phyloP scores from a whole-genome alignment of 1,140 invertebrate species.

The Aethina tumida region DNA sequence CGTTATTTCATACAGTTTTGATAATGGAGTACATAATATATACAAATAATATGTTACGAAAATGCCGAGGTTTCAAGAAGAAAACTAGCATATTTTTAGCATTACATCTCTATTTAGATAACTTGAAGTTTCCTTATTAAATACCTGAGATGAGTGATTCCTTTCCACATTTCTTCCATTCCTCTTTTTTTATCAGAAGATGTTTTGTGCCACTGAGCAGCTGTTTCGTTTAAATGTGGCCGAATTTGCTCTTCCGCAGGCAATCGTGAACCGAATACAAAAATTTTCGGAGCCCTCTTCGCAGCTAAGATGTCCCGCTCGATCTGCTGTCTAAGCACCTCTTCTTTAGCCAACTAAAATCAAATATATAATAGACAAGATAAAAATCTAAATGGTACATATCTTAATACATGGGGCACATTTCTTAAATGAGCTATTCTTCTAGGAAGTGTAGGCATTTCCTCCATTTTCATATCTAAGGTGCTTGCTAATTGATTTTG shows the following conservation, averaged over 20 bases:
- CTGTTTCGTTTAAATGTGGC: constrained; percentile 40
- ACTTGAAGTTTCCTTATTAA: no score
- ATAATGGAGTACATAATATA: no score
- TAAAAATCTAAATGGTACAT: constrained; percentile 18
- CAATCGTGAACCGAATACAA: constrained; percentile 42
- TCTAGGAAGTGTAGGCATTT: background rate
- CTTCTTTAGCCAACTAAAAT: constrained; percentile 31
- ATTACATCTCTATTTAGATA: no score
- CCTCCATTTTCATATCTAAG: background rate
- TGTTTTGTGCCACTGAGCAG: constrained; percentile 39
- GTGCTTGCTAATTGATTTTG: background rate
- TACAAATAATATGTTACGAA: no score
- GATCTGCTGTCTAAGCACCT: constrained; percentile 36
- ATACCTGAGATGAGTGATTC: constrained; percentile 45
- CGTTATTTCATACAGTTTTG: no score
- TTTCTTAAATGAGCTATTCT: constrained; percentile 21
- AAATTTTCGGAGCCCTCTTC: constrained; percentile 29
- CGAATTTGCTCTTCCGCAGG: constrained; percentile 40
- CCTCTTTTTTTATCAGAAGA: constrained; percentile 42
- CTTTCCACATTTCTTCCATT: constrained; percentile 46
- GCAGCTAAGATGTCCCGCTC: constrained; percentile 39
- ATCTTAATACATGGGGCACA: no score
- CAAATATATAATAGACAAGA: constrained; percentile 31
- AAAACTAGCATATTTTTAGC: no score
- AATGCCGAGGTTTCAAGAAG: no score